Evolutionary conservation across 2,888 invertebrate genomes (phyloP), one percentile per base, ranked within the genome.

Genomic region (Hydropsyche betteni): DNA sequence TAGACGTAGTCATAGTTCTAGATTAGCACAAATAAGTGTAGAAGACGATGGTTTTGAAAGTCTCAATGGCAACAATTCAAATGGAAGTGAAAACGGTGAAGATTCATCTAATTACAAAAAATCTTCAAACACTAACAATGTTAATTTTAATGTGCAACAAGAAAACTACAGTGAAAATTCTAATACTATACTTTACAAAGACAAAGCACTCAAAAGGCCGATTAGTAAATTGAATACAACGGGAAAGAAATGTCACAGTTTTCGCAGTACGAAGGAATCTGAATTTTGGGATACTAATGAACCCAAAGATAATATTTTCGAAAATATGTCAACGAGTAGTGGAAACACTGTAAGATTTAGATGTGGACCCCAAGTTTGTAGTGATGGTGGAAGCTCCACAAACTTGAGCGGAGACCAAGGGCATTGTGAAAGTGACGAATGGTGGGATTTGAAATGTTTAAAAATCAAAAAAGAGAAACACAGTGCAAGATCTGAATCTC

Each of bases 31-130:
- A 58, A 8, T 70, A n/a, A 75, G 74, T 44, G 71, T 70, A 38
- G 88, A 88, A 77, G 95, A 95, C 82, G 94, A 95, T 82, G 95
- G 94, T 12, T 94, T 95, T 81, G 95, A 95, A 85, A 94, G 94
- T 83, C 88, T 95, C 7, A 94, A 93, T 81, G 94, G 94, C 8
- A 94, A 94, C 82, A 92, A 92, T 80, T 94, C 94, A 0, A 90
- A 91, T 81, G 90, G 90, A 74, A 92, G 92, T 81, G 89, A 79
- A 14, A 79, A 77, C 38, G 79, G 79, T 34, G 79, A 80, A 71
- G 77, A 80, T 73, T 14, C 44, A 38, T 5, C 16, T 1, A 52
- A 51, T 52, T 75, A n/a, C 68, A 69, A 10, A 61, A 75, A 34
- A 74, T 69, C 80, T 34, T 87, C 85, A 76, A 51, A 82, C 8